These are phyloP conservation scores for Melanotaenia boesemani DNA, from an alignment of 2,797 vertebrate species.

Conservation along the genomic window DNA sequence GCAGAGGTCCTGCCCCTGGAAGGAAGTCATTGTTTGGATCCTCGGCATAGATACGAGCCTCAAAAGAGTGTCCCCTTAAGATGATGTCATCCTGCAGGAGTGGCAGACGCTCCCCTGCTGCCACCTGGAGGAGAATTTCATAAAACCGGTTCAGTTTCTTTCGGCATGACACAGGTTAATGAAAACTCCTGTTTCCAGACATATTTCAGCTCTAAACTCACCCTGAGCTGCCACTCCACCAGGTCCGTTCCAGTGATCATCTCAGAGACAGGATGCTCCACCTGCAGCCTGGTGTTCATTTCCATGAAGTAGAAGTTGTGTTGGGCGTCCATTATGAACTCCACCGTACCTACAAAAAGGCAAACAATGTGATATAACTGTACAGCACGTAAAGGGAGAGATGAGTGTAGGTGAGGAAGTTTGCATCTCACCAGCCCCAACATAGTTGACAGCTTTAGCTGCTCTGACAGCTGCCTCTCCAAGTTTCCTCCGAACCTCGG, in stretches of 20 bases:
- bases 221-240: slow-evolving; percentile 98
- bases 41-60: slow-evolving; percentile 97
- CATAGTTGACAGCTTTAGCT: slow-evolving; percentile 95
- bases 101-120: slow-evolving; percentile 93
- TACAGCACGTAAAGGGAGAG: background rate
- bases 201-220: slow-evolving; percentile 57
- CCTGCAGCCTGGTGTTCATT: slow-evolving; percentile 98
- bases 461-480: slow-evolving; percentile 96
- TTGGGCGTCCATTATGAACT: slow-evolving; percentile 96
- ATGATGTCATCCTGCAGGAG: slow-evolving; percentile 92
- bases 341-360: slow-evolving; percentile 87
- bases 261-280: slow-evolving; percentile 96
- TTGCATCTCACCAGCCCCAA: slow-evolving; percentile 90
- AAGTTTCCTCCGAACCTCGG: slow-evolving; percentile 90
- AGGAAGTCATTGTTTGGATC: slow-evolving; percentile 94
- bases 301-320: slow-evolving; percentile 99
- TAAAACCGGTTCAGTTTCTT: background rate
- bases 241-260: slow-evolving; percentile 98
- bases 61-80: slow-evolving; percentile 93
- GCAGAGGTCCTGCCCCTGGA: slow-evolving; percentile 91
- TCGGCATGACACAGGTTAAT: background rate
- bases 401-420: background rate
- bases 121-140: slow-evolving; percentile 83
- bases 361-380: fast-evolving
- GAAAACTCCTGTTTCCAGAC: background rate